Base-by-base conservation (phyloP, 2,113 vertebrate species). In the Petaurus breviceps region DNA sequence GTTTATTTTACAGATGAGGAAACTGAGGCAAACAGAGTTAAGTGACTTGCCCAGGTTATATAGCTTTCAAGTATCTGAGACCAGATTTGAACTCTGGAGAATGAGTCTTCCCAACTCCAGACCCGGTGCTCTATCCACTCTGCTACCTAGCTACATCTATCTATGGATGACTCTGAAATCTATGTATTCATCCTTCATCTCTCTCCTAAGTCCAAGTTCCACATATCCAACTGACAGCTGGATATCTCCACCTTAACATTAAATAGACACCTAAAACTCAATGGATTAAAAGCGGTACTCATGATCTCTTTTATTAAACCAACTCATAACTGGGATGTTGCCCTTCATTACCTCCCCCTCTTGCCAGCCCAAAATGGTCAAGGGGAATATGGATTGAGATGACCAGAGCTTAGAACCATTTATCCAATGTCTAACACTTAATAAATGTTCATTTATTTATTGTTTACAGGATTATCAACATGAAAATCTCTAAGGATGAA, bases 351-450 rank as follows among this genome's bases (percentile, higher is more conserved):
- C 0, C 25, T 28, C 49, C 61, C 1, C 24, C 95, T 95, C 90
- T 31, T 90, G 95, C 92, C 91, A 97, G 93, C 51, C 57, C 57
- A 61, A 61, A 61, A 31, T 31, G 28, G 10, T 12, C 57, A 61
- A 61, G 28, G 28, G 11, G 28, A 68, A 68, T 31, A 3, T 31
- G 9, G 26, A 57, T 26, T 37, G 31, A 37, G 57, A 37, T 16
- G 12, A 68, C 31, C 57, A 68, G 57, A 68, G 5, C 54, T 55
- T 55, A 55, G 54, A 55, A 55, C 0, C 8, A 24, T 55, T 37
- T 31, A 68, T 2, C 57, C 57, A 11, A 68, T 68, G 31, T 16
- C 3, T 68, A 11, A 68, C 31, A 68, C 12, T 14, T 37, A 68
- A 68, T 68, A 68, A 68, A 37, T 68, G 11, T 68, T 68, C 31